These are phyloP conservation scores for Magallana ariakensis DNA, from an alignment of 1,140 invertebrate species.

Conservation along the genomic window DNA sequence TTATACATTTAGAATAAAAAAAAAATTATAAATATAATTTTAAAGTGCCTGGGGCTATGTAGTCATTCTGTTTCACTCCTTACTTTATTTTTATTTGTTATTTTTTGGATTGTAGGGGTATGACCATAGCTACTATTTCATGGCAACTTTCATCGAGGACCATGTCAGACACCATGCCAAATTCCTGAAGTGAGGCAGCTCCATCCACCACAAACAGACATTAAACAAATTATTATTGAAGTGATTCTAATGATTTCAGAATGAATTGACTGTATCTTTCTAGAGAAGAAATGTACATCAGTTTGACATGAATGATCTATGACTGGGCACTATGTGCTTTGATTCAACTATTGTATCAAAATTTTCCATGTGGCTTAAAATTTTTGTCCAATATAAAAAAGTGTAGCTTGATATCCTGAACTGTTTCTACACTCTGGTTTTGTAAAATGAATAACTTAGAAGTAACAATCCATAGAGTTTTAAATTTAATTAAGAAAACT, in stretches of 20 bases:
- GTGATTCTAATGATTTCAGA: not conserved
- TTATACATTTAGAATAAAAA: not conserved
- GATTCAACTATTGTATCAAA: not conserved
- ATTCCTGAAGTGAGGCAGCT: conserved; percentile 71
- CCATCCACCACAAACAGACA: not conserved
- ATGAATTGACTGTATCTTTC: not conserved
- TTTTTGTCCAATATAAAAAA: not conserved
- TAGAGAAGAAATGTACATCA: not conserved
- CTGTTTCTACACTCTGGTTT: too few species aligned
- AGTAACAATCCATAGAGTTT: too few species aligned
- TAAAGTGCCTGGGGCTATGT: too few species aligned
- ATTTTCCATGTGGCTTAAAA: not conserved
- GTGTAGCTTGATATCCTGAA: not conserved
- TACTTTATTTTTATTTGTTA: not conserved
- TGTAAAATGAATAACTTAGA: too few species aligned
- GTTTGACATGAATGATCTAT: not conserved
- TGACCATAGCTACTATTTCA: conserved; percentile 98
- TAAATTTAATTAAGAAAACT: too few species aligned
- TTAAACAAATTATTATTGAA: not conserved
- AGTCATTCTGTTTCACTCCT: too few species aligned
- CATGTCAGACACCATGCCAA: conserved; percentile 94
- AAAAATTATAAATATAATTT: too few species aligned
- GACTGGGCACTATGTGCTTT: not conserved
- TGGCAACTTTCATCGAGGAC: conserved; percentile 94
- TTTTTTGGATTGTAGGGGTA: conserved; percentile 83